Conservation (phyloP, 2,797 vertebrate species). For the Rachycentron canadum region DNA sequence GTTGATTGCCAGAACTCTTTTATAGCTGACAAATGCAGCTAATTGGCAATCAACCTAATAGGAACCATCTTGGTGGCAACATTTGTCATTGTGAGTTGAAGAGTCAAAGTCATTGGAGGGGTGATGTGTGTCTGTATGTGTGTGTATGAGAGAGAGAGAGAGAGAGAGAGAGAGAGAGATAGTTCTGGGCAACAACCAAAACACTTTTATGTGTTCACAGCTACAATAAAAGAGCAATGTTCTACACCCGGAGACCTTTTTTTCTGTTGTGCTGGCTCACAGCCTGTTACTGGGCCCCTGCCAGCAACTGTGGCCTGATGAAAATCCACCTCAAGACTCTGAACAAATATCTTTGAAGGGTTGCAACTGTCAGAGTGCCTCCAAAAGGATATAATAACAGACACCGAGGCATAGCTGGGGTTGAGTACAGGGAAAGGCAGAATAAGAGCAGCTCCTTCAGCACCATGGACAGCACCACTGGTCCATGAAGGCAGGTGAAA, state of each 20-base stretch:
- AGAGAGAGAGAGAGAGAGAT: not conserved
- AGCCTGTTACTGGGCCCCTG: conserved; percentile 45
- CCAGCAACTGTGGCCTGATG: conserved; percentile 15
- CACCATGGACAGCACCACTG: conserved; percentile 59
- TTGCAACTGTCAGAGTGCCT: not conserved
- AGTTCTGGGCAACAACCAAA: conserved; percentile 11
- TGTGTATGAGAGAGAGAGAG: not conserved
- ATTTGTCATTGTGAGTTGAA: conserved; percentile 48
- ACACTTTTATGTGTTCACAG: conserved; percentile 30
- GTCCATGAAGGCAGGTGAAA: conserved; percentile 12
- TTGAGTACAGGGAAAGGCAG: not conserved
- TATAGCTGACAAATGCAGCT: conserved; percentile 45
- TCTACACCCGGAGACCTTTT: conserved; percentile 18
- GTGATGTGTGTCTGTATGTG: not conserved
- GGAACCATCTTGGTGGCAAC: conserved; percentile 38
- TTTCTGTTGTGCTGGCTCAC: conserved; percentile 19
- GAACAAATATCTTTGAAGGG: conserved; percentile 33
- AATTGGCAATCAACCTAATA: conserved; percentile 70
- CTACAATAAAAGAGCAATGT: conserved; percentile 28
- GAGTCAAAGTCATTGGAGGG: conserved; percentile 56
- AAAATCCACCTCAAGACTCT: conserved; percentile 44
- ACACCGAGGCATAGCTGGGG: not conserved
- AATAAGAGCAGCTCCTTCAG: conserved; percentile 36
- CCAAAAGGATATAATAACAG: conserved; percentile 2
- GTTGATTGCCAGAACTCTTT: conserved; percentile 63